Evolutionary conservation across 2,888 invertebrate genomes (phyloP).

Genomic region (Drosophila austrosaltans): DNA sequence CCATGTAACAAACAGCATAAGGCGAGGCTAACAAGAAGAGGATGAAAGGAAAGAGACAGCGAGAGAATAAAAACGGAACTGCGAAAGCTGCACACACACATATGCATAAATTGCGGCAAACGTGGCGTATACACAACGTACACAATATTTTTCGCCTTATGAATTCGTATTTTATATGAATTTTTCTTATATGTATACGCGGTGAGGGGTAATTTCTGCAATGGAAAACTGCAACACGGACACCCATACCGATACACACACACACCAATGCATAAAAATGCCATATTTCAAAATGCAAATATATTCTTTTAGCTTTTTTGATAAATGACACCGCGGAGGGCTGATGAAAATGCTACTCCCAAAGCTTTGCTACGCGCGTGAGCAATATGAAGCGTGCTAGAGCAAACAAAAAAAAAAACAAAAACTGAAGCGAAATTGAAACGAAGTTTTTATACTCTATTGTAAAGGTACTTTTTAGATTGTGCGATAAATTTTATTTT

Average conservation of each 20-base stretch:
- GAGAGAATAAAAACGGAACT: slow-evolving; percentile 26
- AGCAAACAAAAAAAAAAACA: slow-evolving; percentile 23
- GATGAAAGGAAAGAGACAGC: slow-evolving; percentile 9
- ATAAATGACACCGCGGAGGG: slow-evolving; percentile 78
- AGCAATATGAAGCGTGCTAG: slow-evolving; percentile 72
- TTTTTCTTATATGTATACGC: slow-evolving; percentile 41
- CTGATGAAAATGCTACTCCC: slow-evolving; percentile 68
- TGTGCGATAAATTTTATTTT: too few species aligned
- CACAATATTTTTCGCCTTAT: slow-evolving; percentile 76
- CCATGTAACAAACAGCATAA: slow-evolving; percentile 50
- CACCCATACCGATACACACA: slow-evolving; percentile 21
- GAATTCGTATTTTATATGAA: slow-evolving; percentile 77
- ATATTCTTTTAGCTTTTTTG: slow-evolving; percentile 79
- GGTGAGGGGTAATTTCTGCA: slow-evolving; percentile 63
- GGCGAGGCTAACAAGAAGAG: slow-evolving; percentile 24
- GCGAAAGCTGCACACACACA: slow-evolving; percentile 21
- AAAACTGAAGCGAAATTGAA: slow-evolving; percentile 5
- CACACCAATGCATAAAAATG: slow-evolving; percentile 79
- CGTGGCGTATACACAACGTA: slow-evolving; percentile 72
- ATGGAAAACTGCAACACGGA: slow-evolving; percentile 68
- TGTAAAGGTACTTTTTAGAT: too few species aligned
- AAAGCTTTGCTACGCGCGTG: slow-evolving; percentile 44
- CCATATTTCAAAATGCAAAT: slow-evolving; percentile 78
- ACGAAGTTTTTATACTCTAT: neutral
- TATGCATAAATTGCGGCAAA: slow-evolving; percentile 72